Evolutionary conservation across 1,140 invertebrate genomes (phyloP), one percentile per base, ranked within the genome.

Genomic region (Caenorhabditis elegans): DNA sequence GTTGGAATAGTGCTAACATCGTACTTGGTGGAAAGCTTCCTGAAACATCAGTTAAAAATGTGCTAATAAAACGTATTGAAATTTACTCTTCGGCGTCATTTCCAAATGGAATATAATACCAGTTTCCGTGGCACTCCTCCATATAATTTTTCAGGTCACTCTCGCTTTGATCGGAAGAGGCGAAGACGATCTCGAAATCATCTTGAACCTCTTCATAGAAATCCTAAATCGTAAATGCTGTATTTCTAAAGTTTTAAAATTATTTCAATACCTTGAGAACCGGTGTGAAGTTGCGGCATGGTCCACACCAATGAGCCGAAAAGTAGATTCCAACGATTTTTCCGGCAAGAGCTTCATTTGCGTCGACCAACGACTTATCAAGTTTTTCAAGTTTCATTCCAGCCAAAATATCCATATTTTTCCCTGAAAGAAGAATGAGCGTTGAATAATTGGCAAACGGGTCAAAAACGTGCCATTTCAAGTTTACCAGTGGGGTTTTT

Each of bases 1-100:
- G 93, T 93, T 22, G 94, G 94, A 47, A 94, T 94, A 5, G 93
- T 92, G 79, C 93, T 93, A 76, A 94, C 94, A 85, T 92, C 92
- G 90, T 93, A 94, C 86, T 93, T 93, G 70, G 93, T 92, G 3
- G 93, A 93, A 49, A 95, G 90, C 24, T 86, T 80, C 31, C 88
- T 89, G 70, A 80, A 26, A 22, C 3, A 24, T 11, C 8, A 11
- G 34, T 81, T 22, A 36, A 13, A 24, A 39, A 0, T 1, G 26
- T 11, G 70, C n/a, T n/a, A n/a, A 39, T 39, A 39, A 31, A 31
- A 15, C n/a, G n/a, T n/a, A n/a, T 19, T 36, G 26, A 15, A 53
- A 53, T 22, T 39, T 55, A 83, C 80, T 82, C 53, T 43, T 82
- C 82, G 48, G 51, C 36, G 15, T 76, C 65, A 28, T 82, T 81